Evolutionary conservation across 2,797 vertebrate genomes (phyloP).

Genomic region (Sebastes dallii): DNA sequence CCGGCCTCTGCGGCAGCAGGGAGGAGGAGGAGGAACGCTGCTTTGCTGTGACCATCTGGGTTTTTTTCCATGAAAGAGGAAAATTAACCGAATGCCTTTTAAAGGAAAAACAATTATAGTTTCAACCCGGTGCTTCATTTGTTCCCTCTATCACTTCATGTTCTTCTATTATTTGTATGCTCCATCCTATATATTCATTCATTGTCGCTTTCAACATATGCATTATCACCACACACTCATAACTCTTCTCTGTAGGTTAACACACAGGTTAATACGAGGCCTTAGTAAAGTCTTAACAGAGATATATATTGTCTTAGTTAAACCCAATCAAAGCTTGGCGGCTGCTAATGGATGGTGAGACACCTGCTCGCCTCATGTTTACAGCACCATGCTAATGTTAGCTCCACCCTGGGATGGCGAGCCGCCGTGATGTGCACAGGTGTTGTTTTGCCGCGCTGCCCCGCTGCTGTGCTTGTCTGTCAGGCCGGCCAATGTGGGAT

Average conservation of each 20-base stretch:
- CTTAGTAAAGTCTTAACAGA: not conserved
- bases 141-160: not conserved
- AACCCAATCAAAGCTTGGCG: constrained; percentile 23
- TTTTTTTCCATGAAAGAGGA: constrained; percentile 18
- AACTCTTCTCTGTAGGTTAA: constrained; percentile 10
- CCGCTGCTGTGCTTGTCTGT: constrained; percentile 32
- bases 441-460: constrained; percentile 54
- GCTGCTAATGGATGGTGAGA: constrained; percentile 35
- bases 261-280: not conserved
- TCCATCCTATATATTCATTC: not conserved
- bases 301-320: constrained; percentile 8
- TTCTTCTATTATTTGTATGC: not conserved
- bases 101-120: constrained; percentile 78
- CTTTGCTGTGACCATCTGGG: constrained; percentile 85
- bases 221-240: not conserved
- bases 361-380: constrained; percentile 64
- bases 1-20: constrained; percentile 71
- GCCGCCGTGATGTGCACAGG: constrained; percentile 65
- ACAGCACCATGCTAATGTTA: constrained; percentile 57
- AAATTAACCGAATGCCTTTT: constrained; percentile 72
- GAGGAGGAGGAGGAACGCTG: constrained; percentile 61
- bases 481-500: constrained; percentile 27
- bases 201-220: too few relatives aligned
- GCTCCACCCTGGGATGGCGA: constrained; percentile 42
- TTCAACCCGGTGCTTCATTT: constrained; percentile 62